Conservation (phyloP, 2,113 vertebrate species). For the Bubo blakistoni region DNA sequence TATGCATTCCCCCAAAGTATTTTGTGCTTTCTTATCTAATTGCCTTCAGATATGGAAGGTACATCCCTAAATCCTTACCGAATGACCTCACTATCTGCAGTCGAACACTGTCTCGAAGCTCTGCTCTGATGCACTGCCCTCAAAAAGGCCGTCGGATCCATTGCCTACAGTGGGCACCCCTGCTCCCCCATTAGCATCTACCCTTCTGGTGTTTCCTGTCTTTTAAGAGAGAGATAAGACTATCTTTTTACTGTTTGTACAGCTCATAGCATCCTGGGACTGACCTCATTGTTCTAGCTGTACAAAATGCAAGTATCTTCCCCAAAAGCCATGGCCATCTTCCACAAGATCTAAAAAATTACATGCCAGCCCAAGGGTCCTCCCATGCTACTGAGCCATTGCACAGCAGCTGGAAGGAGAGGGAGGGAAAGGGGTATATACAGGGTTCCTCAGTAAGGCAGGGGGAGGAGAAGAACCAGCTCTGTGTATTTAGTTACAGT, state of each 20-base stretch:
- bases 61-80: not conserved
- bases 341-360: constrained; percentile 9
- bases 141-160: rapidly evolving
- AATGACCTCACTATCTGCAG: not conserved
- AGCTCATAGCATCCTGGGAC: not conserved
- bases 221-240: not conserved
- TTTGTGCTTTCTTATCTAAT: not conserved
- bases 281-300: not conserved
- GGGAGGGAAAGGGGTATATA: not conserved
- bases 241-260: not conserved
- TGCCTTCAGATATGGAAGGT: not conserved
- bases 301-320: not conserved
- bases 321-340: not conserved
- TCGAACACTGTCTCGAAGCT: not conserved
- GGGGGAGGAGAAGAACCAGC: constrained; percentile 4
- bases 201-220: not conserved
- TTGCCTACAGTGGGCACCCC: not conserved
- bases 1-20: not conserved
- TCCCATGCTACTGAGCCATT: not conserved
- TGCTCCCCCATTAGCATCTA: not conserved
- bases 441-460: not conserved
- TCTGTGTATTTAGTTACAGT: constrained; percentile 17
- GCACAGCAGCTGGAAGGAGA: not conserved
- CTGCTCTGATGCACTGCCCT: not conserved
- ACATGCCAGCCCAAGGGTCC: not conserved